These are phyloP conservation scores for Phalloptychus januarius DNA, from an alignment of 2,797 vertebrate species.

Conservation along the genomic window DNA sequence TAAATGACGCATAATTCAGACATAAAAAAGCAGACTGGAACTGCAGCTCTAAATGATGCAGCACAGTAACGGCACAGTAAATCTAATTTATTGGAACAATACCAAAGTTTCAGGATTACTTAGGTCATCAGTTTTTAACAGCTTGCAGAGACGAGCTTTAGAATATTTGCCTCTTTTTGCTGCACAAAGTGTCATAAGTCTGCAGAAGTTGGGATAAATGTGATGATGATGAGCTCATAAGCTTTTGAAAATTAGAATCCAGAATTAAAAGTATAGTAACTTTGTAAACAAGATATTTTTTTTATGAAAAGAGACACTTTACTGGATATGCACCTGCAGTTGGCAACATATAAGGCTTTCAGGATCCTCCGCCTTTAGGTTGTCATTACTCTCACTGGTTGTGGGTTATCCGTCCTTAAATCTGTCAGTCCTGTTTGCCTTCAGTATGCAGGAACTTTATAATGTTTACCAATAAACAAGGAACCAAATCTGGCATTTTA, in stretches of 20 bases:
- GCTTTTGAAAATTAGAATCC: not conserved
- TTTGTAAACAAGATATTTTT: not conserved
- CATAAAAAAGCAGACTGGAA: not conserved
- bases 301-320: conserved; percentile 23
- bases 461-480: conserved; percentile 35
- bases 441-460: conserved; percentile 21
- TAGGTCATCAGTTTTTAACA: not conserved
- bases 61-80: not conserved
- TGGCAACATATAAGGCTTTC: conserved; percentile 30
- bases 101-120: not conserved
- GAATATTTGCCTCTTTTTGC: not conserved
- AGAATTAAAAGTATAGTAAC: not conserved
- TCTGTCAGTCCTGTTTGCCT: conserved; percentile 38
- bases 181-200: not conserved
- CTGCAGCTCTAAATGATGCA: not conserved
- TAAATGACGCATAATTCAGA: not conserved
- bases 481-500: conserved; percentile 11
- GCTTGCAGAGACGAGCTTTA: not conserved
- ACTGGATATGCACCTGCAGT: conserved; percentile 44
- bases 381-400: conserved; percentile 55
- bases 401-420: conserved; percentile 58
- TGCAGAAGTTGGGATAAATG: not conserved
- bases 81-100: not conserved
- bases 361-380: conserved; percentile 45
- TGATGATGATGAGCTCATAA: not conserved